Evolutionary conservation across 2,888 invertebrate species (phyloP), one percentile per base, ranked within the genome.

Genomic region (Cremastinae sp.): DNA sequence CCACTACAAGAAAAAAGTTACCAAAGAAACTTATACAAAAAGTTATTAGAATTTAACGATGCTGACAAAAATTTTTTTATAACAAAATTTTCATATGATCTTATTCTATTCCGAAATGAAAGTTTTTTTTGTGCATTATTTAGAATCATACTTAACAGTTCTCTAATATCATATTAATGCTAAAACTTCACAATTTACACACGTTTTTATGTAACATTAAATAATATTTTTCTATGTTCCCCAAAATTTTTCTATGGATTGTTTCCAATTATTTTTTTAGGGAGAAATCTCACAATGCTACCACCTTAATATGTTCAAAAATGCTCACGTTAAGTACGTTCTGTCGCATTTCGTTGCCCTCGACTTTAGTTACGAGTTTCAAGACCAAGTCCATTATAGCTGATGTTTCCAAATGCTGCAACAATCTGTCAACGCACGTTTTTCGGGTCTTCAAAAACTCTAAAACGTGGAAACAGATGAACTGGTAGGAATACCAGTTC

Each of bases 401-500:
- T 20, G 98, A 98, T 58, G 97, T 98, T 86, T 96, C 95, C 87
- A 98, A 93, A 91, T 98, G 98, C 85, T 94, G 94, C 88, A 98
- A 92, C 88, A 98, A 92, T 89, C 95, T 93, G 81, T 95, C 94
- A 89, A 98, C 93, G 92, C 97, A 97, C 90, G 95, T 95, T 83
- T 95, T 94, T 89, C 95, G 94, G 78, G 94, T 93, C 91, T 96
- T 96, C 89, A 98, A 93, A 92, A 96, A 97, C 90, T 97, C 96
- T 91, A 98, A 92, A 88, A 97, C 95, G 91, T 97, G 95, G 88
- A 96, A 94, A 91, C 96, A 96, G 90, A 95, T 95, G 90, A 96
- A 94, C 92, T 97, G 96, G 93, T 96, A 96, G 90, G 96, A 94
- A 91, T 96, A 96, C 95, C 96, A 97, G 92, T 97, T 96, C 96